These are phyloP conservation scores for Pangasianodon gigas DNA, from an alignment of 2,113 vertebrate species.

Conservation along the genomic window DNA sequence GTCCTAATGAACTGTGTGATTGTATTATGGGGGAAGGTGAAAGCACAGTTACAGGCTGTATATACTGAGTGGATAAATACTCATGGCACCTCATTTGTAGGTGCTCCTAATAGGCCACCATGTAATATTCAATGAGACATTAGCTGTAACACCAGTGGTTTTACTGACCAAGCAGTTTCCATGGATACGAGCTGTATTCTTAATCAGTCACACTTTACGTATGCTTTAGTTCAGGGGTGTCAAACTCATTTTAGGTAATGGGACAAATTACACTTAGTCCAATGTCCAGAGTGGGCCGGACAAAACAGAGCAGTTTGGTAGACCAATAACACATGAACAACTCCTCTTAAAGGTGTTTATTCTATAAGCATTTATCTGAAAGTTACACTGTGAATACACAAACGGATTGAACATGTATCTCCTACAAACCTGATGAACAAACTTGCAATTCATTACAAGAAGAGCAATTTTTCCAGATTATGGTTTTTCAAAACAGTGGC, in stretches of 20 bases:
- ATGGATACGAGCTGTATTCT: background rate
- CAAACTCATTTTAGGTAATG: background rate
- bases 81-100: background rate
- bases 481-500: background rate
- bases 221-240: background rate
- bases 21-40: conserved; percentile 61
- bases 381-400: background rate
- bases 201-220: conserved; percentile 1
- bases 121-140: background rate
- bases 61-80: conserved; percentile 45
- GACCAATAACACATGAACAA: background rate
- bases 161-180: background rate
- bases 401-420: background rate
- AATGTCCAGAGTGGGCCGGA: no score
- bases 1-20: conserved; percentile 49
- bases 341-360: background rate
- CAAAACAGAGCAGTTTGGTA: background rate
- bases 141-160: conserved; percentile 3
- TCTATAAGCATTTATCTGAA: background rate
- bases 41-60: conserved; percentile 49
- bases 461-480: background rate
- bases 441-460: background rate
- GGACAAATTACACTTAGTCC: background rate
- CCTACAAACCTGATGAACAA: background rate
- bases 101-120: conserved; percentile 14